phyloP scores from a whole-genome alignment of 2,113 vertebrate species.

The Apus apus region DNA sequence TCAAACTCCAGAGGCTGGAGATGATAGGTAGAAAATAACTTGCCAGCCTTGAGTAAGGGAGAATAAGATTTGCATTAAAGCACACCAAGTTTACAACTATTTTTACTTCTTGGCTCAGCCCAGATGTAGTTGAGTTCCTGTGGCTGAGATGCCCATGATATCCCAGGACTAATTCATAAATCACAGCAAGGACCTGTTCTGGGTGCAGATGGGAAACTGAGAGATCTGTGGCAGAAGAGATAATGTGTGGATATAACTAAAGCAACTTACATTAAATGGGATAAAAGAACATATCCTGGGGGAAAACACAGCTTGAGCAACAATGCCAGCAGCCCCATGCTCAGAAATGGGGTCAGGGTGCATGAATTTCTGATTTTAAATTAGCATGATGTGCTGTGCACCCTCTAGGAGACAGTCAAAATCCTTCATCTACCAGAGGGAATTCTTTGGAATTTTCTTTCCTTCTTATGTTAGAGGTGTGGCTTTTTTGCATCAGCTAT shows the following conservation, averaged over 20 bases:
- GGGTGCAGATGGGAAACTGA: rapidly evolving
- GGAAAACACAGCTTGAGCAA: not conserved
- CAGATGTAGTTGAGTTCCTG: not conserved
- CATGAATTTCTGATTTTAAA: not conserved
- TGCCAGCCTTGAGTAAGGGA: not conserved
- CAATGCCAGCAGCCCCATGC: not conserved
- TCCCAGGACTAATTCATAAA: not conserved
- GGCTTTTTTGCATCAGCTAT: not conserved
- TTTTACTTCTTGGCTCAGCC: not conserved
- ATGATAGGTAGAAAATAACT: not conserved
- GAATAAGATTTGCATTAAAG: not conserved
- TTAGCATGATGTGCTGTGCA: no score
- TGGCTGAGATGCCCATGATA: rapidly evolving
- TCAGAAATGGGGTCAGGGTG: not conserved
- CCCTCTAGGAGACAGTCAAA: not conserved
- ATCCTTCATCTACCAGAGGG: not conserved
- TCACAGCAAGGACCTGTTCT: not conserved
- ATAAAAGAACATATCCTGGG: not conserved
- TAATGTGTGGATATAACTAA: rapidly evolving
- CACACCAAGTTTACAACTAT: not conserved
- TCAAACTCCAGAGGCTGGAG: not conserved
- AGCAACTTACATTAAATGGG: not conserved
- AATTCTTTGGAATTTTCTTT: not conserved
- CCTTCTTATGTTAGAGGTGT: rapidly evolving
- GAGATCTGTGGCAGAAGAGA: not conserved